These are phyloP conservation scores for Agapostemon virescens DNA, from an alignment of 2,888 invertebrate genomes.

Conservation along the genomic window DNA sequence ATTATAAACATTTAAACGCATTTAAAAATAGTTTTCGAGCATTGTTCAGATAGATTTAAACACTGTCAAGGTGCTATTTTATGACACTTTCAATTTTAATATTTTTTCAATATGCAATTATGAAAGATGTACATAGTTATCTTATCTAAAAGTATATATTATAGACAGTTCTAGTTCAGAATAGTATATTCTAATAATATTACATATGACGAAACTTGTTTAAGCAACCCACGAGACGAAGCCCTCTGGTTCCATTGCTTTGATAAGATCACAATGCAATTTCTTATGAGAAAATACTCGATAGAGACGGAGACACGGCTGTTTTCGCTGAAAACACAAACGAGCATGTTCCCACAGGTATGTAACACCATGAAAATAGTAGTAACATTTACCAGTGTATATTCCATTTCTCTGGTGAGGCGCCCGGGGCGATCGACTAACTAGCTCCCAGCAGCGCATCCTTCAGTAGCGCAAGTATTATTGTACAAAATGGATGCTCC, in stretches of 20 bases:
- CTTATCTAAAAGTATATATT: neutral
- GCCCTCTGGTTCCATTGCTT: neutral
- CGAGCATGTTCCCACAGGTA: neutral
- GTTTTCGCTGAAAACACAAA: neutral
- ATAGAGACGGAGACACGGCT: neutral
- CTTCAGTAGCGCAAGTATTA: neutral
- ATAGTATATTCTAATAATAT: no score
- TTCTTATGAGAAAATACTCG: neutral
- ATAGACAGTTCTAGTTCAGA: no score
- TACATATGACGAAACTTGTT: neutral
- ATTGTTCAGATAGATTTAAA: no score
- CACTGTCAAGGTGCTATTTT: no score
- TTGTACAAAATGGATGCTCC: neutral
- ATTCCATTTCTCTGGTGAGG: neutral
- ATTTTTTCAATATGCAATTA: no score
- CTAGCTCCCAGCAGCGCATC: neutral
- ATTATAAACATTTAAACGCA: no score
- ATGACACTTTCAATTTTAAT: no score
- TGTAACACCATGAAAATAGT: neutral
- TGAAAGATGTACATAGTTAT: neutral
- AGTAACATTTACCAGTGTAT: neutral
- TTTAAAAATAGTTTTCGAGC: no score
- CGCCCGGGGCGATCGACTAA: slow-evolving; percentile 3
- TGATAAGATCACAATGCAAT: neutral
- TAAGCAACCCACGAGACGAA: neutral